Evolutionary conservation across 2,888 invertebrate species (phyloP), one percentile per base, ranked within the genome.

Genomic region (Leptogaster cylindrica): DNA sequence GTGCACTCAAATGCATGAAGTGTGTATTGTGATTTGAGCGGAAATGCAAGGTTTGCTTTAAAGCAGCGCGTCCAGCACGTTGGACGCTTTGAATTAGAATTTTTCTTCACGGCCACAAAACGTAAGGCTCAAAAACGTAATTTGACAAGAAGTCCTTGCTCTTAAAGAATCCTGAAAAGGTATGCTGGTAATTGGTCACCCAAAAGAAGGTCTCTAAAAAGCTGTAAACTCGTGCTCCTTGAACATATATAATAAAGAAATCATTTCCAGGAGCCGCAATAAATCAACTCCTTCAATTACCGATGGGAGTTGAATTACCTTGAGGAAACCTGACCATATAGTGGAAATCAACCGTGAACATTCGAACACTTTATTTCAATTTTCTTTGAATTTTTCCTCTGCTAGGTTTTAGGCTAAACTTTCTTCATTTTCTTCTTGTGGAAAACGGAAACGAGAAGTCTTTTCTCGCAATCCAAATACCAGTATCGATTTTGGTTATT

Each of bases 161-260:
- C n/a, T n/a, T n/a, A n/a, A n/a, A n/a, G n/a, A n/a, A n/a, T n/a
- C n/a, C n/a, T n/a, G n/a, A n/a, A 12, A 25, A 23, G 23, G 46
- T 20, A 23, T 7, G 46, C n/a, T 23, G 46, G 10, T 18, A 16
- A n/a, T 23, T 8, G 12, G 25, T 10, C 23, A 2, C 10, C 23
- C 12, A 25, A 46, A 46, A 4, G n/a, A 2, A 2, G 41, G 14
- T 18, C n/a, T 12, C 28, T 5, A 14, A 23, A 12, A 55, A 12
- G 23, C 23, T 31, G 16, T 41, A 41, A 41, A 31, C 14, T 1
- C 23, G 23, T 12, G 50, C 12, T n/a, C 23, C 23, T 25, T 2
- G 33, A 36, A 55, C 39, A 36, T 36, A 55, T 55, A 14, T 55
- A 36, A 55, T 55, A 55, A 55, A 33, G 36, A 55, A 55, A 55